Conservation (phyloP, 2,797 vertebrate species). For the Myripristis murdjan region DNA sequence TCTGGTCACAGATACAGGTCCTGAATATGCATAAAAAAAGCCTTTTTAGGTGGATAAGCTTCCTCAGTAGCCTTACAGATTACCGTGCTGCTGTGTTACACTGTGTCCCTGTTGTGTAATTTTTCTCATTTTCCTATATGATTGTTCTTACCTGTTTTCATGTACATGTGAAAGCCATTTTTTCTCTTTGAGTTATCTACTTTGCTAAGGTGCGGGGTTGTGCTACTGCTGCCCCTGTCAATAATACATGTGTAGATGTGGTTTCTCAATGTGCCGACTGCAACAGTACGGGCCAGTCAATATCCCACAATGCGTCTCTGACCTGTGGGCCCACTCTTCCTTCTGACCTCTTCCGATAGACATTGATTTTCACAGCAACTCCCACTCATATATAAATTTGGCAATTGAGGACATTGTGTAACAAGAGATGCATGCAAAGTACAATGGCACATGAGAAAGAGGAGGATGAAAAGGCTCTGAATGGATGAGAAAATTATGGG, state of each 20-base stretch:
- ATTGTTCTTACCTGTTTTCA: constrained; percentile 47
- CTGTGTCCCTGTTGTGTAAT: too few species aligned
- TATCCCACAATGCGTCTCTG: constrained; percentile 74
- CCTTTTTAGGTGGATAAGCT: too few species aligned
- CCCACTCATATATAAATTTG: constrained; percentile 58
- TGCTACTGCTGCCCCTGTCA: constrained; percentile 69
- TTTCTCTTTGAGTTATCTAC: constrained; percentile 71
- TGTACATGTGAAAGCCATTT: constrained; percentile 68
- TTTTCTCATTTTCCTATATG: constrained; percentile 1
- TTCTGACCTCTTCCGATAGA: constrained; percentile 70
- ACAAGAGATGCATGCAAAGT: constrained; percentile 31
- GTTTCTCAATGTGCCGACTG: constrained; percentile 64
- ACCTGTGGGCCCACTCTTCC: constrained; percentile 70
- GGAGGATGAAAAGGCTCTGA: constrained; percentile 25
- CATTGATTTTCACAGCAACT: constrained; percentile 71
- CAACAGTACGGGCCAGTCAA: constrained; percentile 66
- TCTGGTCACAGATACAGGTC: background rate
- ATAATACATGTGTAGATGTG: constrained; percentile 73
- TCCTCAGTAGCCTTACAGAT: too few species aligned
- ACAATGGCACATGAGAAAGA: background rate
- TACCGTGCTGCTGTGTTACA: too few species aligned
- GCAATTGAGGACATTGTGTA: constrained; percentile 41
- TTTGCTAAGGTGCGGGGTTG: constrained; percentile 59
- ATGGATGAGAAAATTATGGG: too few species aligned
- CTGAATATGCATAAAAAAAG: too few species aligned